These are phyloP conservation scores for Lasius platythorax DNA, from an alignment of 2,888 invertebrate genomes.

Conservation along the genomic window DNA sequence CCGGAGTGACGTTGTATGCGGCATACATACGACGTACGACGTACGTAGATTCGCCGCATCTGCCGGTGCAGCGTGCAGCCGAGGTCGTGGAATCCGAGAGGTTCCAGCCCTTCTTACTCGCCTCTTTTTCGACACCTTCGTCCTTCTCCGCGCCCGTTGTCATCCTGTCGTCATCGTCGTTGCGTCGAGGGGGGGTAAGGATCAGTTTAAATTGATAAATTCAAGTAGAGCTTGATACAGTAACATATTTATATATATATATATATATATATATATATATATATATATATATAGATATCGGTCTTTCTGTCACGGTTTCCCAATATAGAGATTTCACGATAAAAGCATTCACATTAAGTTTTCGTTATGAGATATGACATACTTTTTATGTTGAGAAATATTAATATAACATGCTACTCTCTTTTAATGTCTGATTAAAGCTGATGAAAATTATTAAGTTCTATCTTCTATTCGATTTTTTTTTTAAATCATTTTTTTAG, in stretches of 20 bases:
- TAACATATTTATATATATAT: not conserved
- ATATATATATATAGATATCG: not conserved
- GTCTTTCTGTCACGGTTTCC: not conserved
- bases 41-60: conserved; percentile 59
- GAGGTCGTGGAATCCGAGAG: conserved; percentile 55
- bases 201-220: conserved; percentile 14
- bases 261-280: not conserved
- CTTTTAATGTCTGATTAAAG: not conserved
- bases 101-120: conserved; percentile 40
- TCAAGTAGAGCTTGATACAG: conserved; percentile 9
- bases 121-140: conserved; percentile 51
- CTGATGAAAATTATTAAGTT: not conserved
- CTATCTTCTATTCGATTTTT: not conserved
- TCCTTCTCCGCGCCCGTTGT: conserved; percentile 3
- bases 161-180: not conserved
- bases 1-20: conserved; percentile 55
- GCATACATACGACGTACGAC: conserved; percentile 29
- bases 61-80: conserved; percentile 62
- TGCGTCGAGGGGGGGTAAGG: not conserved
- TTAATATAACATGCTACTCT: not conserved
- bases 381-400: not conserved
- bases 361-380: not conserved
- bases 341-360: not conserved
- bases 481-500: not conserved
- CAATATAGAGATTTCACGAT: not conserved